These are phyloP conservation scores for Drosophila niveifrons DNA, from an alignment of 2,888 invertebrate species.

Conservation along the genomic window DNA sequence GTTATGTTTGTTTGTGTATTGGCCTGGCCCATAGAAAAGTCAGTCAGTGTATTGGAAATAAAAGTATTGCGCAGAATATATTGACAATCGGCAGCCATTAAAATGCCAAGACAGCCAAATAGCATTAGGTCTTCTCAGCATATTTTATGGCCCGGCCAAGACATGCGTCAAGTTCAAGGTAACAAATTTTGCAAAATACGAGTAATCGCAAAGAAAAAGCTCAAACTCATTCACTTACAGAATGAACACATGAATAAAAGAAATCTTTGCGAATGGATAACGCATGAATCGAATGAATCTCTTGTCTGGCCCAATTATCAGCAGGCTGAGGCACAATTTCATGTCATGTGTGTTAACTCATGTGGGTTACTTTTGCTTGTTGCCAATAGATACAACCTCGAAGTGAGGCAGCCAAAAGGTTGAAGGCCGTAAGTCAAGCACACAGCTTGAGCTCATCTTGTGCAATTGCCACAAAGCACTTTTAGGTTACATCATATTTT, in stretches of 20 bases:
- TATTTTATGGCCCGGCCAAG: conserved; percentile 52
- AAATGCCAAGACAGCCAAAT: conserved; percentile 58
- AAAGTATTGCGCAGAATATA: conserved; percentile 58
- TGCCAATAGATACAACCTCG: conserved; percentile 7
- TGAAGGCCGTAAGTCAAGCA: conserved; percentile 13
- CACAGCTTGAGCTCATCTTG: conserved; percentile 8
- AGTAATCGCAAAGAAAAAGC: conserved; percentile 4
- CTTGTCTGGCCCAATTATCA: conserved; percentile 38
- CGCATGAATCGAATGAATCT: conserved; percentile 17
- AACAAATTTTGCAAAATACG: conserved; percentile 41
- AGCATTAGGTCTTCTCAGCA: conserved; percentile 45
- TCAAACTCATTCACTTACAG: background rate
- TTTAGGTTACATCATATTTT: conserved; percentile 3
- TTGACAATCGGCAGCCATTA: conserved; percentile 74
- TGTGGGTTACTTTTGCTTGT: conserved; percentile 8
- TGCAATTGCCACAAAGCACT: background rate
- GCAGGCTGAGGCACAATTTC: conserved; percentile 25
- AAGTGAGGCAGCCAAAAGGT: conserved; percentile 26
- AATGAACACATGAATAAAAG: background rate
- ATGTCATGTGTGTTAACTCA: conserved; percentile 13
- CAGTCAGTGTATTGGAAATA: conserved; percentile 43
- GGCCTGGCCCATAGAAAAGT: conserved; percentile 35
- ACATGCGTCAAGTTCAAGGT: conserved; percentile 72
- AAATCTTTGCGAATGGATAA: background rate
- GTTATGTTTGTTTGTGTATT: conserved; percentile 17